Evolutionary conservation across 1,140 invertebrate genomes (phyloP), one percentile per base, ranked within the genome.

Genomic region (Campoletis sonorensis): DNA sequence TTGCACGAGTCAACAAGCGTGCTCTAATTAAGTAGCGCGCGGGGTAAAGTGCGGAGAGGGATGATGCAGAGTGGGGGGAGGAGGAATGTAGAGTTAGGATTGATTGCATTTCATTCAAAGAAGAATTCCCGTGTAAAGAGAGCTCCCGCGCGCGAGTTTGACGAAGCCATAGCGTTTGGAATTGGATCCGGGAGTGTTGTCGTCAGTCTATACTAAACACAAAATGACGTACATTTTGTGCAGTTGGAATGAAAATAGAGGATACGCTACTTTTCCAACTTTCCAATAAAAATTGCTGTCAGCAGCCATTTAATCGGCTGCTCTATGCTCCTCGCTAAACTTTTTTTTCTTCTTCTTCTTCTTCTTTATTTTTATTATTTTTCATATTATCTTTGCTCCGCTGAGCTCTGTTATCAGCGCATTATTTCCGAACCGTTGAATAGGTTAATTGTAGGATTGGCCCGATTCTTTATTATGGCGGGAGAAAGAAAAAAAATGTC

Each of bases 1-100:
- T 54, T 54, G n/a, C n/a, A 54, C 51, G n/a, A 54, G 51, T 54
- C 51, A 54, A 54, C 51, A 54, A 54, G n/a, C 51, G 51, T 54
- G 51, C 15, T 54, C 3, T 54, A 54, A 54, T 54, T 54, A 21
- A 54, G 51, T 54, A 4, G 15, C 51, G n/a, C 51, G 37, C 37
- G 37, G 37, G n/a, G n/a, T n/a, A n/a, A 37, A 10, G 37, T 4
- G 10, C 37, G 37, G 37, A 37, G 37, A 37, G 37, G 37, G 37
- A 4, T 10, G 37, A n/a, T n/a, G n/a, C n/a, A 37, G 10, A 37
- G 37, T 10, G 4, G 37, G 37, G 10, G 37, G 37, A 10, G 37
- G 10, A 4, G 37, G n/a, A n/a, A 37, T 10, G 37, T 10, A 37
- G 37, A 37, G 51, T 54, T 15, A 15, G 51, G 51, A 54, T 54